These are phyloP conservation scores for Oophaga pumilio DNA, from an alignment of 2,113 vertebrate genomes.

Conservation along the genomic window DNA sequence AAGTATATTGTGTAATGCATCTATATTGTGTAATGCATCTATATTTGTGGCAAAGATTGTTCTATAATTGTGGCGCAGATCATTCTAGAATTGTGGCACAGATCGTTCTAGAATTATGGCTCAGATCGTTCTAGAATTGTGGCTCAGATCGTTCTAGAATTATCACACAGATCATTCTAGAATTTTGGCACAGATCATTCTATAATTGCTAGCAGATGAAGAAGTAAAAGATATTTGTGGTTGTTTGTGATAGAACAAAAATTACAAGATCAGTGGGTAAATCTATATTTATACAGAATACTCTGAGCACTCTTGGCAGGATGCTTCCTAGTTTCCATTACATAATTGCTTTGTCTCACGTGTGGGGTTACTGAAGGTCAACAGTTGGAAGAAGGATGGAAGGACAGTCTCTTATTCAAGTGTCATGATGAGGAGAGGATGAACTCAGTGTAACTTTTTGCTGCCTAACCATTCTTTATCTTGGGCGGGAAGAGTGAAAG, in stretches of 20 bases:
- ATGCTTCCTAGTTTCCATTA: neutral
- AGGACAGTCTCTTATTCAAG: neutral
- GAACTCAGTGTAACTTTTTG: neutral
- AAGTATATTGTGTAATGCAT: conserved; percentile 12
- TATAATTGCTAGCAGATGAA: conserved; percentile 38
- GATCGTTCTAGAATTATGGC: too few relatives aligned
- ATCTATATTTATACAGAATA: conserved; percentile 27
- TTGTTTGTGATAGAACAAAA: neutral
- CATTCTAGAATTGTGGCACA: too few relatives aligned
- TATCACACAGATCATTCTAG: neutral
- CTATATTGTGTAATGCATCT: conserved; percentile 13
- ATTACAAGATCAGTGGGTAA: neutral
- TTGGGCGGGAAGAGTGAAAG: neutral
- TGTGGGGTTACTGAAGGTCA: conserved; percentile 8
- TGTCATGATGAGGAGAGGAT: neutral
- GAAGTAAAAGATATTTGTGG: neutral
- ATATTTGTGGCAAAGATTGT: too few relatives aligned
- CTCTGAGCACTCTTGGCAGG: neutral
- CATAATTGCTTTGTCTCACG: conserved; percentile 16
- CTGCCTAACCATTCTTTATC: neutral
- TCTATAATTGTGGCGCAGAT: too few relatives aligned
- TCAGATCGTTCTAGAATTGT: too few relatives aligned
- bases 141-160: neutral
- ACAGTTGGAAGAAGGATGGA: neutral
- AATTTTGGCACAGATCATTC: neutral